A percentile compares a stretch with the other conserved stretches of the same genome.
Evolutionary conservation across 2,888 invertebrate genomes (phyloP).

Genomic region (Eilema depressum): DNA sequence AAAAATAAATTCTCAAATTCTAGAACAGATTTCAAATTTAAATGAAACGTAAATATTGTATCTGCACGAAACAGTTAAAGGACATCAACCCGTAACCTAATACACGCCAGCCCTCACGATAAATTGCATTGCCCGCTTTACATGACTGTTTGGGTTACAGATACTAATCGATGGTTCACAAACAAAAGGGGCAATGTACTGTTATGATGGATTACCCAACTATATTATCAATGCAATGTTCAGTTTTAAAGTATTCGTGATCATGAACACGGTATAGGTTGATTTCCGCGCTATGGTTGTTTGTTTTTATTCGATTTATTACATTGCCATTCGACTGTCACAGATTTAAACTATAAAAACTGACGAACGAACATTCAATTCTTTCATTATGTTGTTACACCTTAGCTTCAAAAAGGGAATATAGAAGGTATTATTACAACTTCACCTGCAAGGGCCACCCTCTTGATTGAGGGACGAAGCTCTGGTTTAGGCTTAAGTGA

Average conservation of each 20-base stretch:
- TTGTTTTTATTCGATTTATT: too few relatives aligned
- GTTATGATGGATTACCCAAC: conserved; percentile 12
- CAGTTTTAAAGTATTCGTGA: neutral
- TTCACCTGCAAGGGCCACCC: too few relatives aligned
- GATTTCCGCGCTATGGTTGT: too few relatives aligned
- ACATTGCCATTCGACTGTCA: too few relatives aligned
- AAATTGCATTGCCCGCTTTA: conserved; percentile 44
- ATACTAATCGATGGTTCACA: conserved; percentile 50
- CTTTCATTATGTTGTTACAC: too few relatives aligned
- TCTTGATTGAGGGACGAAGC: neutral
- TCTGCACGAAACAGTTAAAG: conserved; percentile 53
- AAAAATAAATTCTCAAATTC: neutral
- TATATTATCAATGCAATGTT: neutral
- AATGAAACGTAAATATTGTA: conserved; percentile 26
- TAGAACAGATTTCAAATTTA: conserved; percentile 36
- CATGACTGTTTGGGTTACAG: conserved; percentile 47
- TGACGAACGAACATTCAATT: too few relatives aligned
- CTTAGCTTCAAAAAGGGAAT: too few relatives aligned
- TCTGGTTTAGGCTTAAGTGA: neutral
- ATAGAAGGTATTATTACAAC: too few relatives aligned
- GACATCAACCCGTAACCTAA: conserved; percentile 53
- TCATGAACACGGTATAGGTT: too few relatives aligned
- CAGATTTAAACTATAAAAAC: too few relatives aligned
- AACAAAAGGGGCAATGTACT: conserved; percentile 54
- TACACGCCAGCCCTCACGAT: conserved; percentile 46